These are phyloP conservation scores for Physella acuta DNA, from an alignment of 1,140 invertebrate species.

Conservation along the genomic window DNA sequence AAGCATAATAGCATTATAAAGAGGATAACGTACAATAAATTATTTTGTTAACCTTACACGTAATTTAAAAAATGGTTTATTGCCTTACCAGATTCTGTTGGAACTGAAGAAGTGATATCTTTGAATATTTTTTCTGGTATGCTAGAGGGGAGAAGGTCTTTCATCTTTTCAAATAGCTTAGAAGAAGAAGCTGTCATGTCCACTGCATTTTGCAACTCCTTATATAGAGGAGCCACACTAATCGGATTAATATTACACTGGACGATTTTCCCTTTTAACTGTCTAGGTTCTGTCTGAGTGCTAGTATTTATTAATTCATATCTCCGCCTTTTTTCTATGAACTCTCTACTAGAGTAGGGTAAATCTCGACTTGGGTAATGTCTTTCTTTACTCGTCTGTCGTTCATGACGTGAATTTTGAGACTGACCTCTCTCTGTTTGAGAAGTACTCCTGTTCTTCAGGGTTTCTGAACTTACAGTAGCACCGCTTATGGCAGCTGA, in stretches of 20 bases:
- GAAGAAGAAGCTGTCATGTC: not conserved
- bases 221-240: not conserved
- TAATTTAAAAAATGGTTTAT: not conserved
- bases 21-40: not conserved
- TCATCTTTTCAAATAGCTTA: conserved; percentile 3
- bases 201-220: not conserved
- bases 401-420: not conserved
- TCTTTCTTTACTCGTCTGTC: not conserved
- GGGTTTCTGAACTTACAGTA: not conserved
- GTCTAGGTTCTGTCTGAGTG: conserved; percentile 5
- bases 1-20: not conserved
- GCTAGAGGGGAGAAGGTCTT: conserved; percentile 5
- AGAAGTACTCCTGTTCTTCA: not conserved
- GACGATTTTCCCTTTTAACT: conserved; percentile 24
- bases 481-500: not conserved
- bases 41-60: not conserved
- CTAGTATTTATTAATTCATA: not conserved
- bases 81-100: not conserved
- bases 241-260: conserved; percentile 23
- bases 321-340: too few relatives aligned
- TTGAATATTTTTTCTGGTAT: conserved; percentile 13
- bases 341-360: not conserved
- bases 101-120: conserved; percentile 11
- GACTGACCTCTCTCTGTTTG: not conserved
- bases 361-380: not conserved